phyloP scores from a whole-genome alignment of 2,888 invertebrate genomes.

The Caenorhabditis sp. region DNA sequence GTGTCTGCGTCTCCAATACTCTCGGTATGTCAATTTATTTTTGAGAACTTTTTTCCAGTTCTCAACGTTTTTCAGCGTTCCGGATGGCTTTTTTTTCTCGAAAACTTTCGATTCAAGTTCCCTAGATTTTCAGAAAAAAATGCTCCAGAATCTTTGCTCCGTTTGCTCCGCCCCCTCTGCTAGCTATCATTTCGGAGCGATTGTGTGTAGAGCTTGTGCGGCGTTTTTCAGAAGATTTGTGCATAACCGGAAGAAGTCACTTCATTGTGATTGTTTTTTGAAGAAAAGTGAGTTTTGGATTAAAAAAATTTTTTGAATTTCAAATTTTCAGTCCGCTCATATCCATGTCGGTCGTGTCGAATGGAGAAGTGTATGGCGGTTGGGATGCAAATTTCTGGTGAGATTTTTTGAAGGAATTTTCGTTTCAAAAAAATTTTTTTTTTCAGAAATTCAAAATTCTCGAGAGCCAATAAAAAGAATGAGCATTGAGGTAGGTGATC shows the following conservation, averaged over 20 bases:
- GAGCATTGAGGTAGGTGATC: background rate
- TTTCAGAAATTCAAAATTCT: background rate
- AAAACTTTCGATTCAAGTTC: too few species aligned
- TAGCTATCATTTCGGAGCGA: slow-evolving; percentile 3
- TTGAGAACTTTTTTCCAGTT: too few species aligned
- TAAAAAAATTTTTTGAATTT: too few species aligned
- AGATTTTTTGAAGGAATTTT: background rate
- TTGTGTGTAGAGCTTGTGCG: background rate
- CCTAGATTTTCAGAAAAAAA: too few species aligned
- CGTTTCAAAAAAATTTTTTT: background rate
- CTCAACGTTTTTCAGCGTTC: too few species aligned
- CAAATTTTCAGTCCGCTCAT: background rate
- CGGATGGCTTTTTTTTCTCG: too few species aligned
- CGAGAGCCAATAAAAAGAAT: background rate
- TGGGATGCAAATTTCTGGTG: background rate
- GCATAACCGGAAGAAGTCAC: background rate
- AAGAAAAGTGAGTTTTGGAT: background rate
- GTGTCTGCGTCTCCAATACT: too few species aligned
- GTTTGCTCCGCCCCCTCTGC: background rate
- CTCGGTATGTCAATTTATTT: too few species aligned
- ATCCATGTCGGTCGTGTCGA: background rate
- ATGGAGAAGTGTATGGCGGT: background rate
- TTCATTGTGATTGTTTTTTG: background rate
- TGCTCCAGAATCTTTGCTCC: too few species aligned
- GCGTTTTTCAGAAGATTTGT: background rate